Base-by-base conservation (phyloP, 2,797 vertebrate genomes). In the Microctenopoma steveboyesi region DNA sequence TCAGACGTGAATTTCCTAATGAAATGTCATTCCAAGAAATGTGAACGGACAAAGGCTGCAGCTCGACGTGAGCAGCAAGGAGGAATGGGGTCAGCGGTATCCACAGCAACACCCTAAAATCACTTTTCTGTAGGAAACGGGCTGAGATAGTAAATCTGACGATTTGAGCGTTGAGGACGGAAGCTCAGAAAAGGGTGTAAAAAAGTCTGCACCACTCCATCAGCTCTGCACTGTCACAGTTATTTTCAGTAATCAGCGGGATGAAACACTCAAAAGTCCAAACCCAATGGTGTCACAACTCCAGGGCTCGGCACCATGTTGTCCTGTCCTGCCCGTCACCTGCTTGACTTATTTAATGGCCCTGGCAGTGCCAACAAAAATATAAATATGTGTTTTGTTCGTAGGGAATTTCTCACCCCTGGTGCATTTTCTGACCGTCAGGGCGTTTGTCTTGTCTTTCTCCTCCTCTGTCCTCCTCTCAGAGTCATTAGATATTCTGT, bases 401-500 rank as follows among this genome's bases (percentile, higher is more conserved):
- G 40, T 5, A 18, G n/a, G 56, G 52, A 42, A 74, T 69, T 57
- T 74, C 68, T 78, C 71, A 42, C 68, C 72, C 59, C 55, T 3
- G 16, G 55, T 33, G 46, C 51, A 12, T 74, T 75, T 78, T 70
- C 69, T 56, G 47, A 76, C 63, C 72, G n/a, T 47, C 9, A 37
- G 15, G 14, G 30, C 5, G 18, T 55, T 53, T 53, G 54, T 58
- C 47, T 50, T 13, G 25, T 28, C 14, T 1, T 9, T 35, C 57
- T 56, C 49, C 45, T 63, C 22, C 71, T 69, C 69, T 11, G 28
- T 47, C 52, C 47, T 78, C 43, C 47, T 73, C 80, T 83, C 84
- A 69, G 72, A 76, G 59, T 63, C 72, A 78, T 88, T 82, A 87
- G 73, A 83, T 81, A 82, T 84, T 78, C 87, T 55, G 43, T 80